These are phyloP conservation scores for Gallirallus australis DNA, from an alignment of 2,797 vertebrate genomes.

Conservation along the genomic window DNA sequence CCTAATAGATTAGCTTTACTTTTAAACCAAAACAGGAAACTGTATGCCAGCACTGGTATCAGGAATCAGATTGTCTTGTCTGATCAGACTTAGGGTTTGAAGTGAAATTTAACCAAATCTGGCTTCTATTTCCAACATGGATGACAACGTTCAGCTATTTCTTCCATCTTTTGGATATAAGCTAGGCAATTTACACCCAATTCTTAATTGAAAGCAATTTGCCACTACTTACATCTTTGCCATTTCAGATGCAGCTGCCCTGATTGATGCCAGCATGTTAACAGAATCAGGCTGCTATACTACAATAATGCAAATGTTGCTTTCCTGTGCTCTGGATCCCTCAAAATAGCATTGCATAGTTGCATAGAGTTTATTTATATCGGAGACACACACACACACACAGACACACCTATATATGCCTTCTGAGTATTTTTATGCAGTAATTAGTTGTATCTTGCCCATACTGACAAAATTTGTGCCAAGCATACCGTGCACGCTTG, in stretches of 20 bases:
- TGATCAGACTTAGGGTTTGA: neutral
- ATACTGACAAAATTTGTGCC: conserved; percentile 2
- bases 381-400: neutral
- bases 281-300: neutral
- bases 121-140: neutral
- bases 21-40: neutral
- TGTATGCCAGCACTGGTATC: neutral
- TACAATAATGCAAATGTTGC: neutral
- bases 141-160: neutral
- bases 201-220: neutral
- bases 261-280: neutral
- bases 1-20: neutral
- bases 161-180: neutral
- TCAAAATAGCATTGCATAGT: neutral
- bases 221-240: neutral
- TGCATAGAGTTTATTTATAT: neutral
- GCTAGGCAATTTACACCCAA: neutral
- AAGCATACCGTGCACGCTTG: neutral
- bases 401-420: neutral
- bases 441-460: conserved; percentile 12
- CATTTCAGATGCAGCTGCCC: neutral
- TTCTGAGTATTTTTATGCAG: neutral
- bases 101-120: neutral
- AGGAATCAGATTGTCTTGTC: neutral
- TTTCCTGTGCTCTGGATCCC: neutral